These are phyloP conservation scores for Nerophis ophidion DNA, from an alignment of 2,113 vertebrate species.

Conservation along the genomic window DNA sequence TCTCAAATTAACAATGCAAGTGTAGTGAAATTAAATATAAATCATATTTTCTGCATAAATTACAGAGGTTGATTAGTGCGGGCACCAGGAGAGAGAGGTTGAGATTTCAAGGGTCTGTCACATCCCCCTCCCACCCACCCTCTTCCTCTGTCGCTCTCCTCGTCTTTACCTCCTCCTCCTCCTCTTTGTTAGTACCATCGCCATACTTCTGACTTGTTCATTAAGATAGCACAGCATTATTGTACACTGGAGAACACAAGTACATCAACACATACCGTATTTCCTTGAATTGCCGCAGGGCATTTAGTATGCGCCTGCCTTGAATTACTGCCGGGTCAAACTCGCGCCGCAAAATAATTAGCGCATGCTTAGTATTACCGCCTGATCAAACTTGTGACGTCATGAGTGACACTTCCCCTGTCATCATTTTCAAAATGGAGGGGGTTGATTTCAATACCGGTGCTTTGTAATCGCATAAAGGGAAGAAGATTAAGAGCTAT, in stretches of 20 bases:
- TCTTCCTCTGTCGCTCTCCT: conserved; percentile 19
- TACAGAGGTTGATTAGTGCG: conserved; percentile 99
- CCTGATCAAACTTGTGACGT: too few species aligned
- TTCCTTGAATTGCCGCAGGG: too few species aligned
- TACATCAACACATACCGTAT: conserved; percentile 26
- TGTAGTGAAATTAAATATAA: conserved; percentile 99
- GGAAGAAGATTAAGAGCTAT: too few species aligned
- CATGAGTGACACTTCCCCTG: too few species aligned
- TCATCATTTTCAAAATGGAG: too few species aligned
- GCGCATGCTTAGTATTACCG: too few species aligned
- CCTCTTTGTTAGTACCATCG: conserved; percentile 30
- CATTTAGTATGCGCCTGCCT: too few species aligned
- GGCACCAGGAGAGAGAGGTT: conserved; percentile 99
- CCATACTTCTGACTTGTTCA: conserved; percentile 38
- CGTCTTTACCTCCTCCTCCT: conserved; percentile 34
- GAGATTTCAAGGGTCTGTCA: conserved; percentile 97
- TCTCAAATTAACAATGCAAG: conserved; percentile 99
- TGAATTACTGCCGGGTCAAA: too few species aligned
- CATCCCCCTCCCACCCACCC: conserved; percentile 59
- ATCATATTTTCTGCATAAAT: conserved; percentile 99
- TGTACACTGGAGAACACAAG: conserved; percentile 36
- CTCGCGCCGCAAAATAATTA: too few species aligned
- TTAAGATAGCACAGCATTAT: conserved; percentile 60
- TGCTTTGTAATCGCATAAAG: too few species aligned
- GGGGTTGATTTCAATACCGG: too few species aligned